Evolutionary conservation across 1,140 invertebrate genomes (phyloP), one percentile per base, ranked within the genome.

Genomic region (Procambarus clarkii): DNA sequence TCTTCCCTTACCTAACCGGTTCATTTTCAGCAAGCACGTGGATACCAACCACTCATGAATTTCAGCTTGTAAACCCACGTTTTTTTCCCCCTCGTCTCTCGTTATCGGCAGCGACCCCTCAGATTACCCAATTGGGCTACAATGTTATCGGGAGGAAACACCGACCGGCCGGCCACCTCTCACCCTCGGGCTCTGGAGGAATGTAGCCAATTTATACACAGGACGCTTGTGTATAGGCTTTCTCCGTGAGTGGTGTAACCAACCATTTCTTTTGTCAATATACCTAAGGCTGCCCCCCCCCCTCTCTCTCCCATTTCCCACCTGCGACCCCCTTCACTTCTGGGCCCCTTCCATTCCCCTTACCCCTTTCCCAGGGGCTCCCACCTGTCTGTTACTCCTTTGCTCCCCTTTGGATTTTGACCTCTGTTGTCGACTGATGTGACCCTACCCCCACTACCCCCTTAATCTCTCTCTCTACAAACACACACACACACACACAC

Each of bases 231-330:
- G 48, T 69, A 78, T 45, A 64, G 86, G 54, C 0, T 34, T 78
- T 48, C 34, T 88, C 78, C 86, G 77, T 80, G 76, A 69, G 77
- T 77, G 7, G 78, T 8, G 54, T 88, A 81, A 81, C 78, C 78
- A 88, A 88, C 54, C 84, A 77, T 24, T 77, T 50, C 74, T n/a
- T 86, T 77, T 86, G 84, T 86, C 84, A 76, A 86, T 86, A 77
- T 50, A 50, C 69, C 54, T 45, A 48, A 77, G 48, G 24, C 69
- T 3, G 9, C 64, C 3, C 48, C 34, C 77, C 48, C 77, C 77
- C 18, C 58, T 83, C 58, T 24, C 50, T 34, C n/a, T 34, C 58
- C 34, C 69, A 13, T 3, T 15, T 64, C 60, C 18, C 60, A 4
- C 18, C 15, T 64, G 18, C 60, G 13, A 18, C 60, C 60, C 15